These are phyloP conservation scores for Meriones unguiculatus DNA, from an alignment of 2,113 vertebrate genomes.

Conservation along the genomic window DNA sequence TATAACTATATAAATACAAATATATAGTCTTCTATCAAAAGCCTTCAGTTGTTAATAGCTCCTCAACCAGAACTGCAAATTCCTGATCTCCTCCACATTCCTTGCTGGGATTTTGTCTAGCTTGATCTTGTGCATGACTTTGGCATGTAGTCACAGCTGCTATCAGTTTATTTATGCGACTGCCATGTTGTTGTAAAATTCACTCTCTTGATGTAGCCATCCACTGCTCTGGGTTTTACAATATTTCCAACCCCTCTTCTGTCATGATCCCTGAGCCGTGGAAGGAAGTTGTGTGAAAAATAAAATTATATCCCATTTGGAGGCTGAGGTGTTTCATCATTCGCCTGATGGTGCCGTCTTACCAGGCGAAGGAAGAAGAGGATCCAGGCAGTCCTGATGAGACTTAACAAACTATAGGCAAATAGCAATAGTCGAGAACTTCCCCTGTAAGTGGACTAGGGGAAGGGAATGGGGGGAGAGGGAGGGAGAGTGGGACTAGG, in stretches of 20 bases:
- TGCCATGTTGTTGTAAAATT: background rate
- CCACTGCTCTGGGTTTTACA: background rate
- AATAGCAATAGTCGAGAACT: no score
- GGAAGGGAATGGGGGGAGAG: no score
- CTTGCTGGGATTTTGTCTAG: background rate
- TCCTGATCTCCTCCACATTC: background rate
- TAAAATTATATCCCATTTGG: no score
- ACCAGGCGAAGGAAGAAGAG: no score
- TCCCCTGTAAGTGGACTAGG: no score
- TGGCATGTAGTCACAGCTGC: background rate
- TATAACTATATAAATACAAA: no score
- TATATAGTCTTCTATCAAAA: background rate
- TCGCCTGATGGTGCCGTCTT: no score
- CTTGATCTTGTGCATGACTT: background rate
- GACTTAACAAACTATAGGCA: no score
- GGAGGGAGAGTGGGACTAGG: no score
- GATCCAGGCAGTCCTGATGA: no score
- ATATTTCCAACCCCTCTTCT: background rate
- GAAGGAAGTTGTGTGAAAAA: background rate
- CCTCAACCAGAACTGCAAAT: background rate
- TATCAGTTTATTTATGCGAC: background rate
- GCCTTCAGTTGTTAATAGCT: background rate
- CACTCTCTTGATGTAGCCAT: background rate
- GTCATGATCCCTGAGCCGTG: background rate
- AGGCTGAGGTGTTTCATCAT: no score